phyloP scores from a whole-genome alignment of 2,113 vertebrate species.

The Menura novaehollandiae region DNA sequence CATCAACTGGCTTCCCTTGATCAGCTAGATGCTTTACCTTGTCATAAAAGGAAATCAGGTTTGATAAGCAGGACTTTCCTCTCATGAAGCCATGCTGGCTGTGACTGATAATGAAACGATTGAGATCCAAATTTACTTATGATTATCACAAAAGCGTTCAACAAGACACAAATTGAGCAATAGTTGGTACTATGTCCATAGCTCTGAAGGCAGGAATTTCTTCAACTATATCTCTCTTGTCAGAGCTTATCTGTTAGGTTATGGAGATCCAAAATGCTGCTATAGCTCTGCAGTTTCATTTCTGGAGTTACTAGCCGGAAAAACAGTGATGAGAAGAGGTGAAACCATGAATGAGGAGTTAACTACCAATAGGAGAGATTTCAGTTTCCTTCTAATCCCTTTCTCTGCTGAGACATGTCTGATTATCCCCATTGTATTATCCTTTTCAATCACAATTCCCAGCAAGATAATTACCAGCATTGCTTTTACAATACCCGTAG shows the following conservation, averaged over 20 bases:
- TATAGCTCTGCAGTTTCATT: neutral
- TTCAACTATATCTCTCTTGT: neutral
- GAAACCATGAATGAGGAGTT: neutral
- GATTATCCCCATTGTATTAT: neutral
- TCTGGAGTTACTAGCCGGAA: neutral
- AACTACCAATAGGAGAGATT: neutral
- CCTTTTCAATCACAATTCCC: neutral
- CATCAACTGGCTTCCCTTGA: neutral
- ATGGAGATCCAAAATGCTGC: neutral
- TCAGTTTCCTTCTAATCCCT: neutral
- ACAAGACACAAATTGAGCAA: neutral
- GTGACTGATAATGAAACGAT: accelerated
- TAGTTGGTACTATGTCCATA: neutral
- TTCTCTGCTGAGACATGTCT: neutral
- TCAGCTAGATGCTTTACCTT: neutral
- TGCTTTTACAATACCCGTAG: neutral
- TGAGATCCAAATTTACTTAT: neutral
- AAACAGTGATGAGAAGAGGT: neutral
- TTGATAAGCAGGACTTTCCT: neutral
- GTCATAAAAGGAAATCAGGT: neutral
- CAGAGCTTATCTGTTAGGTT: neutral
- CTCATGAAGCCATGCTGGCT: neutral
- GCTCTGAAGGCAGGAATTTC: neutral
- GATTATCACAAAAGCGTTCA: neutral
- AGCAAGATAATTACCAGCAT: constrained; percentile 27